Base-by-base conservation (phyloP, 2,888 invertebrate species). In the Polydrusus pterygomalis region DNA sequence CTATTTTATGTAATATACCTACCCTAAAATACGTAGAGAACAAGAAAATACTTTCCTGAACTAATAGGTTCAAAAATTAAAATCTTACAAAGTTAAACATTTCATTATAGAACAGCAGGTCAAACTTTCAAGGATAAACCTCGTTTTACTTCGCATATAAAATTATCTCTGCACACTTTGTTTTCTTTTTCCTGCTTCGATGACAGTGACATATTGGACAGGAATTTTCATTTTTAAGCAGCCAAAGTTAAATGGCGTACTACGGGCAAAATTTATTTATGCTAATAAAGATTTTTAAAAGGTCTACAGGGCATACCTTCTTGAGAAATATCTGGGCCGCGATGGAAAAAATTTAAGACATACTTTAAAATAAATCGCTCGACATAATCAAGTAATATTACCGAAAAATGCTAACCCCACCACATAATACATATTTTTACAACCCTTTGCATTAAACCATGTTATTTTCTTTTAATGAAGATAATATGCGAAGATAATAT, bases 181-280 rank as follows among this genome's bases (percentile, higher is more conserved):
- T 65, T 51, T 65, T 65, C 65, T 65, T 65, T 65, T 51, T 49
- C 30, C 49, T 65, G 51, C 38, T n/a, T 65, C 34, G 34, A 65
- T 65, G 65, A 65, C 65, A 49, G 34, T 49, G 65, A 65, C 65
- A 65, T 65, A 65, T 65, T 65, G 65, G 51, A 65, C 65, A 51
- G 34, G 65, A 65, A 47, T 65, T 65, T 65, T 65, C 65, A 65
- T 65, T 65, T 64, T 65, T 65, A 65, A 49, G 34, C 49, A 49
- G 34, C 49, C 15, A 30, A 17, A 34, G 47, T 47, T 65, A 49
- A 65, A 65, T 65, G 65, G 51, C 34, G 15, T 20, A 30, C 15
- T 45, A 49, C 34, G 49, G 38, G 30, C 34, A 47, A 65, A 49
- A 65, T 65, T 49, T 51, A 65, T 65, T 65, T 65, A 65, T 65